phyloP scores from a whole-genome alignment of 2,888 invertebrate species.

The Drosophila quinaria region DNA sequence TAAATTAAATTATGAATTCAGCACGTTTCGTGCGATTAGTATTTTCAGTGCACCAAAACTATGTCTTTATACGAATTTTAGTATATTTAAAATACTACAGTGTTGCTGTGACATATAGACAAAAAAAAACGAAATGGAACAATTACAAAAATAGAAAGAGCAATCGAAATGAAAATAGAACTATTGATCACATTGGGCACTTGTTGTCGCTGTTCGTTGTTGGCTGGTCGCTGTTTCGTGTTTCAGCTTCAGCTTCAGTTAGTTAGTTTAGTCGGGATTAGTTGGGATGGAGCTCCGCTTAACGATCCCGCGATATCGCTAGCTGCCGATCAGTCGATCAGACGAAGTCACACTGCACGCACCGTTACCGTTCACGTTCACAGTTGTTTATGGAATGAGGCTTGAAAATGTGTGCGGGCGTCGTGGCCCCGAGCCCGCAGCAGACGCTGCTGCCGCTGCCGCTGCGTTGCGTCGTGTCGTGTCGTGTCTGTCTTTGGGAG shows the following conservation, averaged over 20 bases:
- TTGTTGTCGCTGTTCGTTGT: conserved; percentile 38
- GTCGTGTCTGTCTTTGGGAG: conserved; percentile 5
- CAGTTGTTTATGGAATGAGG: conserved; percentile 77
- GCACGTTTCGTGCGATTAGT: conserved; percentile 63
- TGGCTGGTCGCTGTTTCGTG: not conserved
- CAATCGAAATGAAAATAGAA: conserved; percentile 49
- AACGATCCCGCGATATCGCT: conserved; percentile 35
- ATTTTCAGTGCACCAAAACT: conserved; percentile 12
- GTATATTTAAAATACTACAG: conserved; percentile 28
- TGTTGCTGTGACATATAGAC: conserved; percentile 10
- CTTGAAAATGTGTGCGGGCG: conserved; percentile 62
- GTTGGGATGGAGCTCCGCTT: conserved; percentile 10
- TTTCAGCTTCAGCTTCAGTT: conserved; percentile 12
- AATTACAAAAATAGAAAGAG: conserved; percentile 53
- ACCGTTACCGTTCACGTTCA: conserved; percentile 79
- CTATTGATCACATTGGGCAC: conserved; percentile 40
- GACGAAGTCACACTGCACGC: conserved; percentile 46
- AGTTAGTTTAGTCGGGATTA: conserved; percentile 27
- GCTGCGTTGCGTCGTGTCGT: not conserved
- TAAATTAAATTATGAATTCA: conserved; percentile 25
- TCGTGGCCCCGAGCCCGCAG: conserved; percentile 54
- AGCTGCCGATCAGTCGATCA: conserved; percentile 20
- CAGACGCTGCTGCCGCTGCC: conserved; percentile 15
- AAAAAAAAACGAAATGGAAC: conserved; percentile 15
- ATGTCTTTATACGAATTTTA: conserved; percentile 6